Evolutionary conservation across 2,888 invertebrate species (phyloP).

Genomic region (Alentia gelatinosa): DNA sequence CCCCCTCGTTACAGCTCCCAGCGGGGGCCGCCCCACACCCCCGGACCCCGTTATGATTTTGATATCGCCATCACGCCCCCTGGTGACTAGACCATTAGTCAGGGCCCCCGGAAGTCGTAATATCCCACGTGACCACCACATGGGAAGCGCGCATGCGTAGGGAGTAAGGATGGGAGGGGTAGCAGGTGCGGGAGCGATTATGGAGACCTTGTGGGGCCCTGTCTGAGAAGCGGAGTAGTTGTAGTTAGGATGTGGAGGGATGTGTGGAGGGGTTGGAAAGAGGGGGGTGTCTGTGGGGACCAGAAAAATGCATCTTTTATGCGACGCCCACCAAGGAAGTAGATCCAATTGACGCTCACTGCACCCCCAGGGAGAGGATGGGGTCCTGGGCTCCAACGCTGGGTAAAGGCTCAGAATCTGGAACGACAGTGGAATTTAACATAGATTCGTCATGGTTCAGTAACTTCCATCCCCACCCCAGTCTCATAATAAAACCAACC

Average conservation of each 20-base stretch:
- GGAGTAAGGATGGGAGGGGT: background rate
- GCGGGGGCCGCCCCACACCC: background rate
- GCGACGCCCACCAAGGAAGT: background rate
- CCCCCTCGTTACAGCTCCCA: conserved; percentile 40
- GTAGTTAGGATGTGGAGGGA: background rate
- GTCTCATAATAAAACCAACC: background rate
- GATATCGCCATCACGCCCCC: conserved; percentile 38
- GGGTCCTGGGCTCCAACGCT: background rate
- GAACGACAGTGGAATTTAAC: background rate
- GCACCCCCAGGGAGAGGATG: background rate
- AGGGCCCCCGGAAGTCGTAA: conserved; percentile 18
- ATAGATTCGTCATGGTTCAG: background rate
- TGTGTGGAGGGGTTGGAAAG: background rate
- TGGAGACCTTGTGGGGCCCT: background rate
- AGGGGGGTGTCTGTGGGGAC: background rate
- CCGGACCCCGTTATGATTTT: conserved; percentile 45
- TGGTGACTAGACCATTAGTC: conserved; percentile 15
- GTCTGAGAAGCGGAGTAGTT: background rate
- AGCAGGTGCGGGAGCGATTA: background rate
- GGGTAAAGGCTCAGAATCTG: background rate
- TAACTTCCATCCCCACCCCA: background rate
- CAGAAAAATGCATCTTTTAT: background rate
- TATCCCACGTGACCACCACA: conserved; percentile 5
- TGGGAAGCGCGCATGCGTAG: background rate
- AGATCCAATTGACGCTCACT: background rate